phyloP scores from a whole-genome alignment of 2,113 vertebrate species.

The Toxotes chatareus region DNA sequence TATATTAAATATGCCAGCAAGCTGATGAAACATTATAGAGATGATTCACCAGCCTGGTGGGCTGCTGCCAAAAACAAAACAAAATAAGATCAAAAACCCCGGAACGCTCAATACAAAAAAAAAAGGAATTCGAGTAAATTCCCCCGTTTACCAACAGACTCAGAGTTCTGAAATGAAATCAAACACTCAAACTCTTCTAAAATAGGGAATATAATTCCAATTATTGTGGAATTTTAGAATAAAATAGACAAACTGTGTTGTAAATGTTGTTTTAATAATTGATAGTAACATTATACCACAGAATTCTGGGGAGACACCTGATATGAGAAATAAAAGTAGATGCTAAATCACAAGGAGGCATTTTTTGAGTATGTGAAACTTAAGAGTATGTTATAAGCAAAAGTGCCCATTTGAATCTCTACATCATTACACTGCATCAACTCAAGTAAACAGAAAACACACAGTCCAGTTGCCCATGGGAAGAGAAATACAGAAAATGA shows the following conservation, averaged over 20 bases:
- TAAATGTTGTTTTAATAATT: neutral
- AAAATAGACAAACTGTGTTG: neutral
- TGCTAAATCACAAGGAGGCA: neutral
- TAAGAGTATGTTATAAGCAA: neutral
- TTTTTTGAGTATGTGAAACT: neutral
- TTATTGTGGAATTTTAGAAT: neutral
- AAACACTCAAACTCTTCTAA: neutral
- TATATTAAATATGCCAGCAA: conserved; percentile 38
- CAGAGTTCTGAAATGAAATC: neutral
- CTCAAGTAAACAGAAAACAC: conserved; percentile 38
- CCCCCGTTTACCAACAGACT: neutral
- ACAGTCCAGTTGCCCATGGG: conserved; percentile 26
- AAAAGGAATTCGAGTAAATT: conserved; percentile 17
- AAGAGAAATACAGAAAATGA: conserved; percentile 45
- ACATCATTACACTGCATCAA: conserved; percentile 19
- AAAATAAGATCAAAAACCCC: conserved; percentile 38
- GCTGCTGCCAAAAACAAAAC: conserved; percentile 40
- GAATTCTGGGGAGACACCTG: neutral
- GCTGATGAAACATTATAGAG: conserved; percentile 53
- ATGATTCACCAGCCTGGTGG: conserved; percentile 41
- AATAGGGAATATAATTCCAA: neutral
- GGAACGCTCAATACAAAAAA: conserved; percentile 21
- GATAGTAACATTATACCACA: neutral
- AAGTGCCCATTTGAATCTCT: conserved; percentile 37
- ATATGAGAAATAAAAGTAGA: conserved; percentile 12